These are phyloP conservation scores for Littorina saxatilis DNA, from an alignment of 1,140 invertebrate genomes.

Conservation along the genomic window DNA sequence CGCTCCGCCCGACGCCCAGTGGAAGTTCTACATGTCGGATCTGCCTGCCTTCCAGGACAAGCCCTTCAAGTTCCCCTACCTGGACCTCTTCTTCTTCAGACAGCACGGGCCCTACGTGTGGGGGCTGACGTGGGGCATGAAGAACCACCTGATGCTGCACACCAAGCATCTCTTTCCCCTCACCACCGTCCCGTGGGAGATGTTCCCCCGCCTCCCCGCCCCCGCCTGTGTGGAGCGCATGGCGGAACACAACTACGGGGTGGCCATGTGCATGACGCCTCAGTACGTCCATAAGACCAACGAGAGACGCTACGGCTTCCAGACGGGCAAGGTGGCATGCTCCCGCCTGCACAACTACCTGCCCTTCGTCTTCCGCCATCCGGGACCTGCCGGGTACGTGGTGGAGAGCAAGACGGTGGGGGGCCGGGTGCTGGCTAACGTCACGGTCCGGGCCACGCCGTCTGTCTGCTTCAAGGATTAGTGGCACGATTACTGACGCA, in stretches of 20 bases:
- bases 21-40: slow-evolving; percentile 60
- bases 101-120: slow-evolving; percentile 66
- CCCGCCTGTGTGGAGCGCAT: slow-evolving; percentile 48
- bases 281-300: slow-evolving; percentile 55
- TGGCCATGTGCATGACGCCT: slow-evolving; percentile 43
- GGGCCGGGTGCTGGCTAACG: neutral
- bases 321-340: slow-evolving; percentile 35
- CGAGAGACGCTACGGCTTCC: neutral
- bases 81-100: slow-evolving; percentile 69
- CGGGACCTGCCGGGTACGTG: neutral
- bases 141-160: slow-evolving; percentile 52
- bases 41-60: slow-evolving; percentile 38
- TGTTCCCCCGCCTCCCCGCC: slow-evolving; percentile 51
- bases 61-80: slow-evolving; percentile 62
- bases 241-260: slow-evolving; percentile 47
- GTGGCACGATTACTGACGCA: too few species aligned
- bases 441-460: neutral
- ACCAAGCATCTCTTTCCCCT: slow-evolving; percentile 61
- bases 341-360: slow-evolving; percentile 38
- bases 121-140: slow-evolving; percentile 55
- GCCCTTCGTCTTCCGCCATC: slow-evolving; percentile 53
- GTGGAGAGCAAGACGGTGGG: slow-evolving; percentile 30
- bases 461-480: neutral
- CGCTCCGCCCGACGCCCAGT: slow-evolving; percentile 46
- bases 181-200: slow-evolving; percentile 51